Base-by-base conservation (phyloP, 2,888 invertebrate species). In the Chydorus sphaericus region DNA sequence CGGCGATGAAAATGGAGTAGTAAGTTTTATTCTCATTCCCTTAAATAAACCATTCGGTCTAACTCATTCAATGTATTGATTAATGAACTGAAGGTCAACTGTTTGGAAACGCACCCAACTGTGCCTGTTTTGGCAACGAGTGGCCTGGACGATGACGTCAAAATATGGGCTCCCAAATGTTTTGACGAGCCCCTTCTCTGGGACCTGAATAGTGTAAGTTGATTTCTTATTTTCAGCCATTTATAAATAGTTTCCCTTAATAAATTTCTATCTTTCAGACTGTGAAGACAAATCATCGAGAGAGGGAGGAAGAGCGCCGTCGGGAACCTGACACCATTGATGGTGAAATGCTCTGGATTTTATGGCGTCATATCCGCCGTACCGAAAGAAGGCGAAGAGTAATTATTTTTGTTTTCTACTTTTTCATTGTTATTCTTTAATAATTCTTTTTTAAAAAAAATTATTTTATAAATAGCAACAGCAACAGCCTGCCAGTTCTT, bases 61-160 rank as follows among this genome's bases (percentile, higher is more conserved):
- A 39, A 31, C 49, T 16, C 10, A 44, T 52, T 29, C 37, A 18
- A 29, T 49, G 31, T 23, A 53, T 29, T n/a, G 28, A 33, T 59
- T 33, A 36, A 36, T 36, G n/a, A 36, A 7, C 36, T 36, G 4
- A 4, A 88, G 87, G 84, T 90, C 1, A 96, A 94, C 72, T 88
- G 88, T 62, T 73, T 94, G 66, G 93, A 93, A 66, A 82, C 89
- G 1, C 94, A 96, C 71, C 94, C 94, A 0, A 75, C 79, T 61
- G 77, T 82, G 64, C 93, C 94, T 0, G 78, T 89, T 59, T 71
- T 96, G 62, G 93, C 92, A 11, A 90, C 92, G 3, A 85, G 87
- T 69, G 96, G 96, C 1, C 74, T 94, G 4, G 94, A 94, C 71
- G 80, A 82, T 66, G 88, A 91, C 67, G 81, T 94, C 16, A 96